phyloP scores from a whole-genome alignment of 2,888 invertebrate species.

The Synergus itoensis region DNA sequence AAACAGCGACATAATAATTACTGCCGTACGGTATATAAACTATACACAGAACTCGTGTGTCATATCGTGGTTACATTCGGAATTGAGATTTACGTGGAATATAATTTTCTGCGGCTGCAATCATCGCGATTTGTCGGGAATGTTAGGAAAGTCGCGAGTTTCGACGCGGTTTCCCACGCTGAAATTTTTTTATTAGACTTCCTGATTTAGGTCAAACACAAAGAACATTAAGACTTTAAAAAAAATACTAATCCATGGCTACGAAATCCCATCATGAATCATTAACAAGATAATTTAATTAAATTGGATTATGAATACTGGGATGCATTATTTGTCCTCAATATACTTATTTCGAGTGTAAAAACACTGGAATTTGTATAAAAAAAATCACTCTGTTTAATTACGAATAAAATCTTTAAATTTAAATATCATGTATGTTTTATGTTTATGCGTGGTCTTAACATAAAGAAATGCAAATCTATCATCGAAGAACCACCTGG shows the following conservation, averaged over 20 bases:
- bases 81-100: slow-evolving; percentile 21
- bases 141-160: slow-evolving; percentile 17
- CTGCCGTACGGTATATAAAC: not conserved
- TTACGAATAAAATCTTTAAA: not conserved
- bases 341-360: not conserved
- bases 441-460: not conserved
- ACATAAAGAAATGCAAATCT: slow-evolving; percentile 10
- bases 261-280: not conserved
- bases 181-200: not conserved
- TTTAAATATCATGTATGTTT: not conserved
- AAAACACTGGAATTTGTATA: not conserved
- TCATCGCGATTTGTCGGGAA: slow-evolving; percentile 5
- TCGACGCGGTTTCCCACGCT: slow-evolving; percentile 15
- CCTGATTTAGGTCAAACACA: not conserved
- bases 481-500: slow-evolving; percentile 49
- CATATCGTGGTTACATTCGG: not conserved
- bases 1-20: slow-evolving; percentile 4
- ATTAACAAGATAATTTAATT: too few relatives aligned
- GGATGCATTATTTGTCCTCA: too few relatives aligned
- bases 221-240: not conserved
- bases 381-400: not conserved
- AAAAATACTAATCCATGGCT: not conserved
- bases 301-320: too few relatives aligned
- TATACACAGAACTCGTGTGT: not conserved
- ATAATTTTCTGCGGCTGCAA: slow-evolving; percentile 35